These are phyloP conservation scores for Nerophis lumbriciformis DNA, from an alignment of 2,113 vertebrate species.

Conservation along the genomic window DNA sequence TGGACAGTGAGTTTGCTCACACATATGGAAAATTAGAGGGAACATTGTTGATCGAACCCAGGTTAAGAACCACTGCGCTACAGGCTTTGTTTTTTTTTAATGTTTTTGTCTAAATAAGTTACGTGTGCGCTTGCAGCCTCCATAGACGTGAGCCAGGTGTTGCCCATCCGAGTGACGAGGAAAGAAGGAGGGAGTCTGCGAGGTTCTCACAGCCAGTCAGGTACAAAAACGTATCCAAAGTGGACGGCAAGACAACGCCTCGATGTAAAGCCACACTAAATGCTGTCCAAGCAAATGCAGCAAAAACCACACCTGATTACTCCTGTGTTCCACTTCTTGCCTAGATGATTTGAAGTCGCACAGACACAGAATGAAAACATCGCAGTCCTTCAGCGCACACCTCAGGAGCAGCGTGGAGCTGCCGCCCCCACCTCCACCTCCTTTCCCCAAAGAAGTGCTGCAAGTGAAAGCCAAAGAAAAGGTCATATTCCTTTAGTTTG, in stretches of 20 bases:
- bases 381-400: slow-evolving; percentile 41
- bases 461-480: slow-evolving; percentile 32
- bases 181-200: slow-evolving; percentile 75
- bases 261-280: background rate
- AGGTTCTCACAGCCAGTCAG: slow-evolving; percentile 52
- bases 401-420: slow-evolving; percentile 10
- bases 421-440: slow-evolving; percentile 29
- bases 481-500: slow-evolving; percentile 49
- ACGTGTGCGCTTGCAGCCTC: slow-evolving; percentile 61
- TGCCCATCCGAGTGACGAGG: slow-evolving; percentile 66
- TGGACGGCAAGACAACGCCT: no score
- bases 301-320: background rate
- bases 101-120: background rate
- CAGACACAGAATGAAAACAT: slow-evolving; percentile 11
- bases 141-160: slow-evolving; percentile 76
- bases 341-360: slow-evolving; percentile 44
- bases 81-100: no score
- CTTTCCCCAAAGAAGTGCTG: slow-evolving; percentile 41
- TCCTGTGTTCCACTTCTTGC: background rate
- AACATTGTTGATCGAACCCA: no score
- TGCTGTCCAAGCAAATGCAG: background rate
- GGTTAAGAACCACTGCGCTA: no score
- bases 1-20: no score
- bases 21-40: no score
- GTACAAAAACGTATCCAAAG: slow-evolving; percentile 19